Evolutionary conservation across 2,113 vertebrate species (phyloP).

Genomic region (Gymnorhina tibicen): DNA sequence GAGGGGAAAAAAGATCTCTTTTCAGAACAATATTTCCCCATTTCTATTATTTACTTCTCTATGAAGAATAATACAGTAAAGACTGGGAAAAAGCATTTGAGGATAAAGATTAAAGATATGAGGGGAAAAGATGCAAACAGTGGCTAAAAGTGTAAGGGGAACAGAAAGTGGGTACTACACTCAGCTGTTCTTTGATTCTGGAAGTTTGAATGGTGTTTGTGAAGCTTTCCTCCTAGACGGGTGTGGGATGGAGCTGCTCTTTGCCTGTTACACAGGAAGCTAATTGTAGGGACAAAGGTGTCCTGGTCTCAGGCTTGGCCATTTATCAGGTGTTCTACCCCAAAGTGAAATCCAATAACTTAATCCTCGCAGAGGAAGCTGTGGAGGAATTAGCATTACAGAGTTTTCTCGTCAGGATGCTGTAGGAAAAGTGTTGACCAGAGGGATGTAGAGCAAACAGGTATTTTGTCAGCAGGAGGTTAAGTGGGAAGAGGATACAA

Average conservation of each 20-base stretch:
- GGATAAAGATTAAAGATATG: neutral
- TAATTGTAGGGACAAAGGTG: neutral
- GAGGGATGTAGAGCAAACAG: neutral
- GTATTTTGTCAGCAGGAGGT: neutral
- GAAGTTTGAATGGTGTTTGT: neutral
- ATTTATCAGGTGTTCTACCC: neutral
- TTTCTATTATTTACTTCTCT: neutral
- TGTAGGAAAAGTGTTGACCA: neutral
- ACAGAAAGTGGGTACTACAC: neutral
- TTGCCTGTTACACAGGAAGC: neutral
- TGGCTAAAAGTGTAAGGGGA: neutral
- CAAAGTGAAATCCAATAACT: neutral
- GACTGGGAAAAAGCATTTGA: neutral
- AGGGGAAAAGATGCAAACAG: neutral
- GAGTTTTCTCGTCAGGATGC: neutral
- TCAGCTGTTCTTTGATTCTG: neutral
- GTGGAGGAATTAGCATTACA: neutral
- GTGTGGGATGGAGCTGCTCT: neutral
- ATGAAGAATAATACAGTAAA: neutral
- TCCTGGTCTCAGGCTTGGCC: neutral
- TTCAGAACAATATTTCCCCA: neutral
- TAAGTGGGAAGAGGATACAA: neutral
- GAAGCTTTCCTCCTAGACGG: neutral
- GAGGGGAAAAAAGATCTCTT: neutral
- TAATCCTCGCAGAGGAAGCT: neutral